Evolutionary conservation across 2,797 vertebrate genomes (phyloP).

Genomic region (Pseudotriccus pelzelni): DNA sequence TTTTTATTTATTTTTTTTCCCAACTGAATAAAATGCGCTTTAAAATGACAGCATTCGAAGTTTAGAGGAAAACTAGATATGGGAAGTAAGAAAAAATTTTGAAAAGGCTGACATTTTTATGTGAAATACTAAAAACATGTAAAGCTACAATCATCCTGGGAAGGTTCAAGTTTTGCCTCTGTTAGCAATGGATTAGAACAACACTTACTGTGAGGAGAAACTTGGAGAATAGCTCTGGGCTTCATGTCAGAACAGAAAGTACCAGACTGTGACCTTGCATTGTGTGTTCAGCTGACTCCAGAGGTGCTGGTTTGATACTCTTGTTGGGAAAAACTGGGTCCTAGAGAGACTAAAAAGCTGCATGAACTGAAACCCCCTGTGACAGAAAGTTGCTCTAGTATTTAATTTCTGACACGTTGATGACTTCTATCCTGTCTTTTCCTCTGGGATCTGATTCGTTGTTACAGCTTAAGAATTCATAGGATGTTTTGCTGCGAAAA

Average conservation of each 20-base stretch:
- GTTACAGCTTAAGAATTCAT: neutral
- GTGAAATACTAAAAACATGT: neutral
- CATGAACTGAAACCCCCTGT: neutral
- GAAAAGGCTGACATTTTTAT: neutral
- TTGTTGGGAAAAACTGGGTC: neutral
- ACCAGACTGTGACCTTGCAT: neutral
- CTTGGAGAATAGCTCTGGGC: neutral
- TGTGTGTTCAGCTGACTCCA: neutral
- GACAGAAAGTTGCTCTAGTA: neutral
- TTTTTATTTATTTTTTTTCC: neutral
- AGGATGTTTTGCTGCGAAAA: constrained; percentile 26
- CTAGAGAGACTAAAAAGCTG: neutral
- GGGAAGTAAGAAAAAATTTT: neutral
- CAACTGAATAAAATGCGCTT: neutral
- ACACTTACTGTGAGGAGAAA: neutral
- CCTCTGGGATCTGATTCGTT: neutral
- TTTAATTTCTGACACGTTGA: neutral
- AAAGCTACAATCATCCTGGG: neutral
- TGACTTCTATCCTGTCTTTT: neutral
- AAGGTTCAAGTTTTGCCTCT: neutral
- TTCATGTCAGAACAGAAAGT: neutral
- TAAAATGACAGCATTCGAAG: neutral
- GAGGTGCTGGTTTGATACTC: neutral
- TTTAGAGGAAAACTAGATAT: neutral
- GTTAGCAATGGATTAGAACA: neutral